Base-by-base conservation (phyloP, 2,113 vertebrate genomes). In the Datnioides undecimradiatus region DNA sequence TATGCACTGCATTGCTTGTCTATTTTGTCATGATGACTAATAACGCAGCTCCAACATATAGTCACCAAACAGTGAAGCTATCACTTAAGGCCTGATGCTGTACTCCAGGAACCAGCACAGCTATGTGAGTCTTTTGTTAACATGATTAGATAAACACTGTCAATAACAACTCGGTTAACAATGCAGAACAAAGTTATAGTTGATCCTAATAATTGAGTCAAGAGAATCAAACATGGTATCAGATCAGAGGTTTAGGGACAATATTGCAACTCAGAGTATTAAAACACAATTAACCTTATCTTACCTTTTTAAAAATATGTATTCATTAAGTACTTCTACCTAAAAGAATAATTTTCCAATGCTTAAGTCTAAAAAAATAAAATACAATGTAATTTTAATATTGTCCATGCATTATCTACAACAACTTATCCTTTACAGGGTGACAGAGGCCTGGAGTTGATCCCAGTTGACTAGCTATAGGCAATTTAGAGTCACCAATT, bases 21-120 rank as follows among this genome's bases (percentile, higher is more conserved):
- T 41, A 19, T 31, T 29, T 16, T 17, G n/a, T 45, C 7, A 48
- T 38, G 12, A 38, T 38, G n/a, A 49, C 6, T 23, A 23, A 36
- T 6, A 9, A 10, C 14, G 43, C 34, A 59, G 25, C 13, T 13
- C 31, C 29, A 23, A 40, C 25, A 58, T 11, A 33, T 6, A 51
- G n/a, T n/a, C 13, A 69, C 43, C 45, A 55, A 21, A 63, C 46
- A n/a, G n/a, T 25, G 38, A 68, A 68, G 12, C 70, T 17, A 54
- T 59, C 34, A 3, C n/a, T 46, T 41, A 13, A 73, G 16, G 52
- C 43, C 46, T 10, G 21, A 48, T 13, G 64, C 36, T 14, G 10
- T 25, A 45, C 45, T 48, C 21, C 31, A 57, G 31, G 17, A 60
- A 12, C 21, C 16, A 67, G 17, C 27, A 38, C 31, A 48, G 38